Evolutionary conservation across 2,888 invertebrate genomes (phyloP).

Genomic region (Pterostichus madidus): DNA sequence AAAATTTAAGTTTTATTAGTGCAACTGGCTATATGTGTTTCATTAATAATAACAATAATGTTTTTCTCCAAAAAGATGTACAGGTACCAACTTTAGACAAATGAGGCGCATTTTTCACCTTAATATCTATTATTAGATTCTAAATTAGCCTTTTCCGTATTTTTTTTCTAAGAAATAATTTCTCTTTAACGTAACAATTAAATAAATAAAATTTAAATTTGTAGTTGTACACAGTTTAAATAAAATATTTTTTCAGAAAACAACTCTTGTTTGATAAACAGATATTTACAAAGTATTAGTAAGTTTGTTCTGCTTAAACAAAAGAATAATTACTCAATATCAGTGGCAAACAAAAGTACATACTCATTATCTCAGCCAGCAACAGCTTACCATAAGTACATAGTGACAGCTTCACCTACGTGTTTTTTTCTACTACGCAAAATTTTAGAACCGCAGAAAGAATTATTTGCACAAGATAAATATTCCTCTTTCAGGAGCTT

Average conservation of each 20-base stretch:
- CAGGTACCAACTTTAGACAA: no score
- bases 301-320: conserved; percentile 7
- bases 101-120: no score
- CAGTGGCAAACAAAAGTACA: conserved; percentile 31
- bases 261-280: conserved; percentile 2
- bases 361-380: no score
- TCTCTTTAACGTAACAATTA: neutral
- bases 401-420: neutral
- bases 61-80: no score
- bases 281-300: conserved; percentile 13
- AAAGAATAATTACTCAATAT: neutral
- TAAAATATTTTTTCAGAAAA: conserved; percentile 5
- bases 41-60: no score
- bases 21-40: no score
- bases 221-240: neutral
- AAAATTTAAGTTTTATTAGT: no score
- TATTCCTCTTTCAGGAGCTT: neutral
- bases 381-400: conserved; percentile 1
- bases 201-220: conserved; percentile 23
- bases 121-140: no score
- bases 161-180: no score
- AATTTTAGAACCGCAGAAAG: conserved; percentile 35
- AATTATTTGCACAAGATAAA: neutral
- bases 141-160: no score
- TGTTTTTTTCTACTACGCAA: conserved; percentile 9